Percentiles rank a stretch among this genome's conserved stretches.
These are phyloP conservation scores for Atherinosoma microstoma DNA, from an alignment of 2,797 vertebrate genomes.

Conservation along the genomic window DNA sequence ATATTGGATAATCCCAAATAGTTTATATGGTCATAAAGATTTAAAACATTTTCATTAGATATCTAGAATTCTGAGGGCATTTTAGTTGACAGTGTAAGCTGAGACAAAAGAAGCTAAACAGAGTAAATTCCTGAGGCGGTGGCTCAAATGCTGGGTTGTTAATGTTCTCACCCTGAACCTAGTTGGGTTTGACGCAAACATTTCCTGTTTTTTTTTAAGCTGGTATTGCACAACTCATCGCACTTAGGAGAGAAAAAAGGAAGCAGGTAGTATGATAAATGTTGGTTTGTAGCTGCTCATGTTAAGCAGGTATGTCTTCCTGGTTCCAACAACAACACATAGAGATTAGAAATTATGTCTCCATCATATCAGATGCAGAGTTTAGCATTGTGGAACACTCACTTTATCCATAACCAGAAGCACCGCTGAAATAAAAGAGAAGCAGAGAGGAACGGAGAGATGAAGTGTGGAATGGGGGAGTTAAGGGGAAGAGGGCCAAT, in stretches of 20 bases:
- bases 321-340: constrained; percentile 1
- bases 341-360: constrained; percentile 25
- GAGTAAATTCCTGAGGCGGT: constrained; percentile 37
- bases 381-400: constrained; percentile 35
- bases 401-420: constrained; percentile 34
- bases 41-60: constrained; percentile 83
- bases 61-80: constrained; percentile 65
- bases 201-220: constrained; percentile 27
- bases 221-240: constrained; percentile 12
- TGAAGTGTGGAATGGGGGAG: constrained; percentile 59
- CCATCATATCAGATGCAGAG: constrained; percentile 59
- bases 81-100: constrained; percentile 70
- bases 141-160: constrained; percentile 35
- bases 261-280: background rate
- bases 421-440: constrained; percentile 45
- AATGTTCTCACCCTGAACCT: constrained; percentile 15
- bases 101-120: constrained; percentile 59
- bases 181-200: background rate
- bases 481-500: constrained; percentile 72
- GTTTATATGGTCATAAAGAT: constrained; percentile 80
- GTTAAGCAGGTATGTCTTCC: constrained; percentile 13
- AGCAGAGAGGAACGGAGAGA: constrained; percentile 35
- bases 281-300: constrained; percentile 7
- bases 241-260: background rate
- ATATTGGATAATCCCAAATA: constrained; percentile 86